These are phyloP conservation scores for Rhodeus uyekii DNA, from an alignment of 2,797 vertebrate species.

Conservation along the genomic window DNA sequence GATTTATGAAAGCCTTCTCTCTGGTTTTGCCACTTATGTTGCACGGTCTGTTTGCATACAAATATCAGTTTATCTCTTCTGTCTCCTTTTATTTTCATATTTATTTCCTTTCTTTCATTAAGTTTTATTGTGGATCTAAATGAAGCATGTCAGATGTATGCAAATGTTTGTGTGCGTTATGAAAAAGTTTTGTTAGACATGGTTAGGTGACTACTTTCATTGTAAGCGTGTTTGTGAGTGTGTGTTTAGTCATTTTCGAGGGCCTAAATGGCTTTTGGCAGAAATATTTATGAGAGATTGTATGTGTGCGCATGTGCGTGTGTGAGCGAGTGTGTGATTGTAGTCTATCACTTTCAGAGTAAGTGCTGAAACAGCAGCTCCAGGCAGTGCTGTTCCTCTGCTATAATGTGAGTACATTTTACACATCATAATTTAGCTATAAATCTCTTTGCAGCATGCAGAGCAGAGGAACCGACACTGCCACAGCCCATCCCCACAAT, in stretches of 20 bases:
- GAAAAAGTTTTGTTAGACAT: constrained; percentile 35
- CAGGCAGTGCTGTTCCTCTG: constrained; percentile 41
- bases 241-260: constrained; percentile 24
- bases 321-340: constrained; percentile 9
- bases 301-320: not conserved
- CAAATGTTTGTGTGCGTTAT: constrained; percentile 24
- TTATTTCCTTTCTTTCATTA: constrained; percentile 35
- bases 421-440: constrained; percentile 60
- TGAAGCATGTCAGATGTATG: constrained; percentile 37
- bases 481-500: not conserved
- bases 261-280: constrained; percentile 16
- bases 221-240: not conserved
- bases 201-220: constrained; percentile 13
- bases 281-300: constrained; percentile 26
- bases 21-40: constrained; percentile 23
- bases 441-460: constrained; percentile 46
- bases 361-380: constrained; percentile 58
- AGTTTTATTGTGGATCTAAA: constrained; percentile 27
- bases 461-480: not conserved
- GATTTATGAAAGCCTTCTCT: constrained; percentile 26
- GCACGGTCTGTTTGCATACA: constrained; percentile 26
- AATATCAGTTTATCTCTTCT: constrained; percentile 34
- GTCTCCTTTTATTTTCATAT: constrained; percentile 20
- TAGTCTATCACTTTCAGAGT: constrained; percentile 30
- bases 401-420: constrained; percentile 59